These are phyloP conservation scores for Leptarthrus brevirostris DNA, from an alignment of 2,888 invertebrate genomes.

Conservation along the genomic window DNA sequence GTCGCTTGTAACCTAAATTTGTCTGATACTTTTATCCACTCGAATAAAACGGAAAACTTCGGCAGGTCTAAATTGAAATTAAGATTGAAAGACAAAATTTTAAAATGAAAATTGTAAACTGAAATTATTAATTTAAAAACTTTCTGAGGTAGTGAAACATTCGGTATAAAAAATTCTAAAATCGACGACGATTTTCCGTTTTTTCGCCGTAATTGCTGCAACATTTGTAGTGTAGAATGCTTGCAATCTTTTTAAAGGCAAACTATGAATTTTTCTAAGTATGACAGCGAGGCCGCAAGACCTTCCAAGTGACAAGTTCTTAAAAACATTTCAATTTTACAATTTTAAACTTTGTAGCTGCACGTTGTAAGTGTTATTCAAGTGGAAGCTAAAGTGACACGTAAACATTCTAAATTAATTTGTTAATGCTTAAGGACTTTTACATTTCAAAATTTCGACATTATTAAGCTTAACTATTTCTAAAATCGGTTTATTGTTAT, in stretches of 20 bases:
- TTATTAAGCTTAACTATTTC: background rate
- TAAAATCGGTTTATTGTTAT: background rate
- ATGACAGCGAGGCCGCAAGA: background rate
- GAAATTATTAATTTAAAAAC: background rate
- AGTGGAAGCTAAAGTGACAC: background rate
- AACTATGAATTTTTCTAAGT: too few relatives aligned
- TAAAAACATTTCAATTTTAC: background rate
- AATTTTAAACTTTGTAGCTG: background rate
- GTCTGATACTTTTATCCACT: background rate
- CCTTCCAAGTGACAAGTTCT: background rate
- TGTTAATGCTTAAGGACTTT: too few relatives aligned
- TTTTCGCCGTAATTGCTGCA: conserved; percentile 29
- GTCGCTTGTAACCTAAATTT: conserved; percentile 25
- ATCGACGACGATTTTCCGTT: conserved; percentile 16
- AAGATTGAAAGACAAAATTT: conserved; percentile 21
- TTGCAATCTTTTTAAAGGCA: background rate
- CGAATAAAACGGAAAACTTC: conserved; percentile 3
- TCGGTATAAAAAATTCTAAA: background rate
- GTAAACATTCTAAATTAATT: background rate
- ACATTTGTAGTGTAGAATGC: conserved; percentile 36
- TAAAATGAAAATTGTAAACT: background rate
- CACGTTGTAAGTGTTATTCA: conserved; percentile 5
- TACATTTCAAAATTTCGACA: too few relatives aligned
- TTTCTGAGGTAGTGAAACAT: background rate
- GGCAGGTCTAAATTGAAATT: background rate